Conservation (phyloP, 2,797 vertebrate genomes). For the Odontamblyopus lacepedii region DNA sequence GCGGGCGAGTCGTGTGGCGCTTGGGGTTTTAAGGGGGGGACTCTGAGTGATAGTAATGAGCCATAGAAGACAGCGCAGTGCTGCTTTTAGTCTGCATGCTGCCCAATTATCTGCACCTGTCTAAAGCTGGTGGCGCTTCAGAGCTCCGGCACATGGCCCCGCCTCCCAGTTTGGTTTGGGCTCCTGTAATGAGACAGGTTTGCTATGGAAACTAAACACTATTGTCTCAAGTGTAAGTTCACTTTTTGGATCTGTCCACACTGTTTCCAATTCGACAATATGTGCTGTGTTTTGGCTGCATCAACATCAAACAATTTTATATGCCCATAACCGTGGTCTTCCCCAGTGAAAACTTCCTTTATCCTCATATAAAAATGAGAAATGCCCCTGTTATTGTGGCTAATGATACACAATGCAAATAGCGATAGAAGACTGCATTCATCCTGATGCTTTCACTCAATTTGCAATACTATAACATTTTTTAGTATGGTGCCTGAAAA, state of each 20-base stretch:
- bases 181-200: conserved; percentile 45
- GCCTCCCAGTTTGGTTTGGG: conserved; percentile 31
- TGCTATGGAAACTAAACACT: conserved; percentile 3
- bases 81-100: conserved; percentile 52
- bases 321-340: too few relatives aligned
- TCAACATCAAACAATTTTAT: neutral
- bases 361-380: neutral
- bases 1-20: conserved; percentile 35
- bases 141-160: conserved; percentile 30
- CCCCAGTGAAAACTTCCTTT: too few relatives aligned
- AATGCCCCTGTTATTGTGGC: neutral
- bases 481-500: too few relatives aligned
- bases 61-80: conserved; percentile 60
- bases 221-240: conserved; percentile 14
- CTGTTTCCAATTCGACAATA: neutral
- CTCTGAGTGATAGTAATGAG: conserved; percentile 76
- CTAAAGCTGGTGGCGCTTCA: conserved; percentile 53
- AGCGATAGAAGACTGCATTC: too few relatives aligned
- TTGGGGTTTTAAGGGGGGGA: conserved; percentile 45
- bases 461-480: too few relatives aligned
- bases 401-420: neutral
- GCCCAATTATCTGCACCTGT: conserved; percentile 78
- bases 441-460: too few relatives aligned
- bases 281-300: neutral
- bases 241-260: neutral